Evolutionary conservation across 2,113 vertebrate genomes (phyloP), one percentile per base, ranked within the genome.

Genomic region (Tautogolabrus adspersus): DNA sequence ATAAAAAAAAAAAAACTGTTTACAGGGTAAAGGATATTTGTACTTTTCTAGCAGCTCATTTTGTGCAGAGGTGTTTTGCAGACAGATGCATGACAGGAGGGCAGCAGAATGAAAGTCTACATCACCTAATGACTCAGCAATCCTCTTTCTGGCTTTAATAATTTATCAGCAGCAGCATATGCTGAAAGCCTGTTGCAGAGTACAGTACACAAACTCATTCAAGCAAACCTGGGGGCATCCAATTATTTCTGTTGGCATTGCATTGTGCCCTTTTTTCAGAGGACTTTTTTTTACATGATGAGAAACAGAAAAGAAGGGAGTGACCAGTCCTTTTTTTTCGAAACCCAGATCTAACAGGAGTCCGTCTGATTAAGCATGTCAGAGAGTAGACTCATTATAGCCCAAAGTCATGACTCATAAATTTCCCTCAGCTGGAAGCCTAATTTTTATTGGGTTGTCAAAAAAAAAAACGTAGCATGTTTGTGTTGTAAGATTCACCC

Each of bases 91-190:
- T 18, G 23, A 76, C 58, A 51, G 13, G 8, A 19, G 34, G 23
- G 23, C 37, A 58, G 66, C 2, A 55, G 22, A 47, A 19, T 60
- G 23, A 62, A 49, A 59, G n/a, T 54, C 57, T 38, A 26, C 52
- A 16, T 10, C 46, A 54, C 37, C 8, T 61, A 51, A 79, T 89
- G 85, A 88, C 84, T 90, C 79, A 79, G 66, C 77, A 72, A 30
- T 55, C 23, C 22, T 49, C 12, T 18, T 26, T 70, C 23, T 65
- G 57, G 49, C 70, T 21, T 85, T 46, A 77, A 87, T 86, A 83
- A 83, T 87, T 82, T 18, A 89, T 70, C 51, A 42, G 22, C 26
- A 21, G 19, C 23, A 51, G 34, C 54, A 49, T 21, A 46, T n/a
- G 64, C 21, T 51, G 21, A 26, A 47, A 22, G 19, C n/a, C 7